phyloP scores from a whole-genome alignment of 30 jellyfish, hydroid and myxozoan species.

The Aurelia coerulea region DNA sequence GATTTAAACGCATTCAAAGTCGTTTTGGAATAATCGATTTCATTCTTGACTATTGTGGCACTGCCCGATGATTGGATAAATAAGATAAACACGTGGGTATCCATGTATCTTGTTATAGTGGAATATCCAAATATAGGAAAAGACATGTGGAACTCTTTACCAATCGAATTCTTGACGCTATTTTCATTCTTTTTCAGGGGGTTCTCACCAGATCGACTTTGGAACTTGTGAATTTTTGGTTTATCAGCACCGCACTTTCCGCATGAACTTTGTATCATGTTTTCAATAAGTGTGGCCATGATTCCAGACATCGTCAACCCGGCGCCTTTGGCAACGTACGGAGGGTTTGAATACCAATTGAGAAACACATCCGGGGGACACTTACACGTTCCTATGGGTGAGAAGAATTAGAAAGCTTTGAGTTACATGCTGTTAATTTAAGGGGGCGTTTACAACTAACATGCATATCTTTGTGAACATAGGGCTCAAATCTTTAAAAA shows the following conservation, averaged over 20 bases:
- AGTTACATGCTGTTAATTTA: too few species aligned
- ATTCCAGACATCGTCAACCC: constrained; percentile 24
- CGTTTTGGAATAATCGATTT: constrained; percentile 33
- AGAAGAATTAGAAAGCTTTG: neutral
- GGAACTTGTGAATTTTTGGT: constrained; percentile 3
- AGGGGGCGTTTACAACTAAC: too few species aligned
- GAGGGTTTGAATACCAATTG: constrained; percentile 54
- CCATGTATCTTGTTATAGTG: constrained; percentile 41
- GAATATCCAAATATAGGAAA: constrained; percentile 74
- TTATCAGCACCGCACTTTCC: constrained; percentile 34
- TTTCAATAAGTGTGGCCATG: constrained; percentile 26
- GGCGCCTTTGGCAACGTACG: constrained; percentile 38
- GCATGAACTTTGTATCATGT: constrained; percentile 46
- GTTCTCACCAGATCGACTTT: constrained; percentile 57
- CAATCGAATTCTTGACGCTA: constrained; percentile 52
- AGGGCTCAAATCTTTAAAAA: too few species aligned
- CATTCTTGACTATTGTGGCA: constrained; percentile 55
- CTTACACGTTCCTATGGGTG: constrained; percentile 65
- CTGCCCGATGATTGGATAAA: constrained; percentile 70
- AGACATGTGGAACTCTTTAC: constrained; percentile 51
- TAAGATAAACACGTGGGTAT: constrained; percentile 35
- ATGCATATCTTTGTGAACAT: too few species aligned
- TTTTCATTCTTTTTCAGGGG: constrained; percentile 55
- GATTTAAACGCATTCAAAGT: constrained; percentile 38
- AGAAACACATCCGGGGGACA: constrained; percentile 64